Evolutionary conservation across 1,140 invertebrate genomes (phyloP), one percentile per base, ranked within the genome.

Genomic region (Aphelenchoides avenae): DNA sequence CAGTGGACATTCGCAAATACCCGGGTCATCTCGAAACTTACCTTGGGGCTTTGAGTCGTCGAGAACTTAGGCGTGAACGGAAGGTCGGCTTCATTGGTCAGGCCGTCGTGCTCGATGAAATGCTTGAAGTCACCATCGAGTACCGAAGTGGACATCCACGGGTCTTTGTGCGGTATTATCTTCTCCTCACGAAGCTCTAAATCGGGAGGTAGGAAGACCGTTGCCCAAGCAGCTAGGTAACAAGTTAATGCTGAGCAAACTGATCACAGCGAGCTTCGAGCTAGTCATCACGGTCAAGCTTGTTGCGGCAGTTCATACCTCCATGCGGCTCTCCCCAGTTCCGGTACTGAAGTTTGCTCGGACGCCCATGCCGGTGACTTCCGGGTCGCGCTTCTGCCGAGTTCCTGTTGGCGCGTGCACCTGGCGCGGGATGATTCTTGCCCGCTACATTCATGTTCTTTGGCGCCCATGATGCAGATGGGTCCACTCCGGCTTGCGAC

Each of bases 291-390:
- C 1, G 2, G 20, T 31, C 1, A 64, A 44, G 6, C 44, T 0
- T 55, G 11, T 50, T 70, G 1, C 2, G 2, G 24, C 22, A 3
- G 31, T 59, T 27, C 55, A 27, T 15, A 71, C 70, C 70, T 31
- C 73, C 70, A 37, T 75, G 70, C 43, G 61, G 43, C 40, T 74
- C 71, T 22, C 71, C 71, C 71, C 71, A 74, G 48, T 64, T 61
- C 40, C 73, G 52, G 39, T 70, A 66, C 46, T 75, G 61, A 31
- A 73, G 52, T 63, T 73, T 70, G 43, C 69, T 64, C n/a, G 71
- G 69, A 44, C 68, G 42, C 40, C 70, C 73, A 33, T 75, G 64
- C 47, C 72, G 43, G 44, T 64, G 64, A 24, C 51, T 41, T 20
- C 69, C 60, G 2, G 58, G 57, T 33, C 58, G 33, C 11, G 53